Evolutionary conservation across 1,140 invertebrate genomes (phyloP).

Genomic region (Leptopilina boulardi): DNA sequence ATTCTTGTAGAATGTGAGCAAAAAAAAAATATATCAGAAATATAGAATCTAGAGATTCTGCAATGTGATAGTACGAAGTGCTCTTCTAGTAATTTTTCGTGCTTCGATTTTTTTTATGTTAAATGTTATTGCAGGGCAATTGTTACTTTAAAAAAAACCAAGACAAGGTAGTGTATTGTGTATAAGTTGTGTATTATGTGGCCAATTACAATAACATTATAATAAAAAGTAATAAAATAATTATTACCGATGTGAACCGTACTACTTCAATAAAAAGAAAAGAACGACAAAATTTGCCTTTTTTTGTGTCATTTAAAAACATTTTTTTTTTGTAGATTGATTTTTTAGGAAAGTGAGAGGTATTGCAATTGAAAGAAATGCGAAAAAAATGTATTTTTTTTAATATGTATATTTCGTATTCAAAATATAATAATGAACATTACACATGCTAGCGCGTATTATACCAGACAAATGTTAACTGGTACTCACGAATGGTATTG

Average conservation of each 20-base stretch:
- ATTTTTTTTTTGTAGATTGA: background rate
- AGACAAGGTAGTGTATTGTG: constrained; percentile 36
- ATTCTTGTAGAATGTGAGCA: constrained; percentile 36
- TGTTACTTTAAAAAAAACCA: constrained; percentile 45
- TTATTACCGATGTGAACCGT: constrained; percentile 20
- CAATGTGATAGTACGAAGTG: constrained; percentile 52
- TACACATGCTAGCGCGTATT: constrained; percentile 71
- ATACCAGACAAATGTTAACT: constrained; percentile 65
- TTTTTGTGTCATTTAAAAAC: background rate
- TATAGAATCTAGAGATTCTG: constrained; percentile 51
- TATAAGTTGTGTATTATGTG: constrained; percentile 39
- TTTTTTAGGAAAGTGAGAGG: background rate
- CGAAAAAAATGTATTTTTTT: constrained; percentile 45
- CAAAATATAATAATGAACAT: constrained; percentile 75
- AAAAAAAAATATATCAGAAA: constrained; percentile 17
- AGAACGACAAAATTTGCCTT: background rate
- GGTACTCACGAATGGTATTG: constrained; percentile 65
- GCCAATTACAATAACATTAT: constrained; percentile 45
- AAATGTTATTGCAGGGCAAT: constrained; percentile 47
- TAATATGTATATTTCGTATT: constrained; percentile 73
- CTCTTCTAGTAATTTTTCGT: constrained; percentile 41
- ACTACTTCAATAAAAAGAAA: constrained; percentile 29
- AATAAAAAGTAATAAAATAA: background rate
- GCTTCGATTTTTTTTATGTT: constrained; percentile 43
- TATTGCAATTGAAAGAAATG: no score